Base-by-base conservation (phyloP, 2,888 invertebrate genomes). In the Drosophila paramelanica region DNA sequence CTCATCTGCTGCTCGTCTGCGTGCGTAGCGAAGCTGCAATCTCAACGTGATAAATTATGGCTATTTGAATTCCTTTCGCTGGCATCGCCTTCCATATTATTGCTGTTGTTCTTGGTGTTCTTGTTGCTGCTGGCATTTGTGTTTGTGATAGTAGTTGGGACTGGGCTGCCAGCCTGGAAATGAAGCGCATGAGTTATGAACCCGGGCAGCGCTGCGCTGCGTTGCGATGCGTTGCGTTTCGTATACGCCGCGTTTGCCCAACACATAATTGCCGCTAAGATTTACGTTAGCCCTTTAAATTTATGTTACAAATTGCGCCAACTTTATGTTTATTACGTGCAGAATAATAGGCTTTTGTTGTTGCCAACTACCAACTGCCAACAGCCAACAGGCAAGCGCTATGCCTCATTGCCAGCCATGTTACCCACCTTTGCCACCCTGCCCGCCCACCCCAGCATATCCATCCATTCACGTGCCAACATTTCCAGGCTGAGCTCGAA, bases 251-350 rank as follows among this genome's bases (percentile, higher is more conserved):
- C 68, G 75, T 73, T 76, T 68, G 72, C 88, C 81, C 64, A 87
- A 82, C 85, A 85, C 88, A 82, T 88, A 88, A 88, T 88, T 88
- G 88, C 88, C 73, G 79, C 80, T 73, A 88, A 85, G 88, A 85
- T 88, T 85, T 85, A 85, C 85, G 84, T 78, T 76, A 74, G 80
- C 85, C 76, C 77, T 82, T 82, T 79, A 85, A 85, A 88, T 88
- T 80, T 88, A 85, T 88, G 82, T 75, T 88, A 81, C 85, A 88
- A 85, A 85, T 88, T 88, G 82, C 78, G 82, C 78, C 79, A 81
- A 80, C 82, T 85, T 85, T 88, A 85, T 85, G 84, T 85, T 88
- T 85, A 85, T 85, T 88, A 85, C 84, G 84, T 85, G 84, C 85
- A 69, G 85, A 86, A 86, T 83, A 82, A 82, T 86, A 86, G 87